phyloP scores from a whole-genome alignment of 2,888 invertebrate genomes.

The Tetranychus truncatus region DNA sequence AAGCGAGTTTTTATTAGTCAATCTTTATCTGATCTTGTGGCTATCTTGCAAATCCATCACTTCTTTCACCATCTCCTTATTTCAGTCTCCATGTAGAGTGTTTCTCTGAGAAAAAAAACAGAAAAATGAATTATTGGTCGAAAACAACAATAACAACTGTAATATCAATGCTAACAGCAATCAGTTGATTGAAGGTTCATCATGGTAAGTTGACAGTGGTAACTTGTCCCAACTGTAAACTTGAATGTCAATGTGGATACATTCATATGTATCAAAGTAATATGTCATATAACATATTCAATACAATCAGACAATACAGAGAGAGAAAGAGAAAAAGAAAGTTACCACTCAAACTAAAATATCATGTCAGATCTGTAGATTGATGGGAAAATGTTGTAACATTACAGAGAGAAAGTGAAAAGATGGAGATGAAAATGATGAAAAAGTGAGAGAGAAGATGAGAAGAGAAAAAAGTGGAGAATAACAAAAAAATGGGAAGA shows the following conservation, averaged over 20 bases:
- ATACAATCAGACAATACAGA: neutral
- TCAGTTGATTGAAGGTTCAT: neutral
- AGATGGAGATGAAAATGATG: neutral
- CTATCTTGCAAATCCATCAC: too few species aligned
- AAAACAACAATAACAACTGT: neutral
- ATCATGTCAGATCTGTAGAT: neutral
- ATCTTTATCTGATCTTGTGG: too few species aligned
- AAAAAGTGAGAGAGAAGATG: slow-evolving; percentile 8
- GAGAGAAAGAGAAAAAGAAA: neutral
- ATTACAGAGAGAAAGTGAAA: slow-evolving; percentile 7
- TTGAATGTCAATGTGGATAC: neutral
- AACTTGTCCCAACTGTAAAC: slow-evolving; percentile 6
- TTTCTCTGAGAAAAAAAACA: neutral
- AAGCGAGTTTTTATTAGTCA: too few species aligned
- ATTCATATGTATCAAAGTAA: neutral
- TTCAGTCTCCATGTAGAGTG: too few species aligned
- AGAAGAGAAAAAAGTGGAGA: neutral
- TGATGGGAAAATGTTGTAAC: neutral
- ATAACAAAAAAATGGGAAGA: neutral
- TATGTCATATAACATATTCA: neutral
- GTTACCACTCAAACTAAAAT: neutral
- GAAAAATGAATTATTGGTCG: neutral
- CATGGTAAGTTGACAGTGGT: neutral
- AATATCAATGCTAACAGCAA: neutral
- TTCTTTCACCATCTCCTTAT: too few species aligned